Base-by-base conservation (phyloP, 2,797 vertebrate species). In the Acanthurus lineatus region DNA sequence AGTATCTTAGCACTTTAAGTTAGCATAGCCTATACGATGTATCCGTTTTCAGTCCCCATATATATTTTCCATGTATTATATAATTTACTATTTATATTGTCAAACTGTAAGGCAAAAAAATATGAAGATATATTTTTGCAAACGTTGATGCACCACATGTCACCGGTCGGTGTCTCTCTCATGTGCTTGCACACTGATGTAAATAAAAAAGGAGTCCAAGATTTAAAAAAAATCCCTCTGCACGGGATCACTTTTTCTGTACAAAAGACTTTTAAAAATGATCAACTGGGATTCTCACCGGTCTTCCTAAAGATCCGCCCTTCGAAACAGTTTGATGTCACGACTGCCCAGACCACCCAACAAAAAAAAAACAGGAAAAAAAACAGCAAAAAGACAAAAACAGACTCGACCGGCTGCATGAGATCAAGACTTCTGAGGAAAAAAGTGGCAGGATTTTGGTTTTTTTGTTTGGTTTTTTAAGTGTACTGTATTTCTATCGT, bases 91-190 rank as follows among this genome's bases (percentile, higher is more conserved):
- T 92, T 94, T 89, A 81, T 91, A 91, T 89, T 83, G 82, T 92
- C 70, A 60, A 78, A 83, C 89, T 89, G 82, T 89, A 79, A 81
- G 82, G 86, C 84, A 85, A 91, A 92, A 90, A 83, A 80, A 81
- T 68, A 83, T 73, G 75, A 78, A 84, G 73, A 91, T 93, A 89
- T 93, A 94, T 94, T 94, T 94, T 94, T 94, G 89, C 92, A 92
- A 57, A 87, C 62, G 76, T 84, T 19, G 71, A 79, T 15, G 63
- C 82, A 65, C 82, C 81, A 83, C 81, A 38, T 62, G 79, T 76
- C 70, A 77, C 61, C 62, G 69, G 80, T 56, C 53, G 77, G 79
- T 86, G 63, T 81, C 64, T 56, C 65, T 81, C 77, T 78, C 73
- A 64, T 48, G 85, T 82, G 86, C 86, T 92, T 71, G 76, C 86